These are phyloP conservation scores for Paramormyrops hopkinsi DNA, from an alignment of 2,797 vertebrate genomes.

Conservation along the genomic window DNA sequence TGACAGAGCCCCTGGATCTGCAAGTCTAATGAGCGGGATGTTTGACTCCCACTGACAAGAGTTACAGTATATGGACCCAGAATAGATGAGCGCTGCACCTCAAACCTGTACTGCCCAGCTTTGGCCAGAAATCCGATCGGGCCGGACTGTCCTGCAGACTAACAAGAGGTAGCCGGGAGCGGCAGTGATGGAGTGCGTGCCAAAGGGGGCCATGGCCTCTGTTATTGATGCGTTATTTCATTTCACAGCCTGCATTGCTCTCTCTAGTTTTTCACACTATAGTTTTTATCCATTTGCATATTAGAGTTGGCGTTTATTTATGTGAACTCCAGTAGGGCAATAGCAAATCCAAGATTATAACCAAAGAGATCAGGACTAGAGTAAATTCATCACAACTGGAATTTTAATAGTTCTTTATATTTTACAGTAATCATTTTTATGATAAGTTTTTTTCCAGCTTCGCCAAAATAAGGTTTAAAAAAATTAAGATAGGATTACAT, in stretches of 20 bases:
- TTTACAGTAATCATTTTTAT: not conserved
- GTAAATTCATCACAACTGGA: not conserved
- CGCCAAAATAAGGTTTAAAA: not conserved
- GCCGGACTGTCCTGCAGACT: conserved; percentile 35
- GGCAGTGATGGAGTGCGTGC: not conserved
- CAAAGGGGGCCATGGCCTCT: not conserved
- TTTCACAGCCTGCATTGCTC: not conserved
- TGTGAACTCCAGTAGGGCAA: not conserved
- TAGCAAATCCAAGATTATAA: not conserved
- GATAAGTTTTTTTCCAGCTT: not conserved
- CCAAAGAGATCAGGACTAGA: not conserved
- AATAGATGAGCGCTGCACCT: conserved; percentile 32
- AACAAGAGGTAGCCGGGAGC: conserved; percentile 4
- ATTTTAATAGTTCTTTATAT: not conserved
- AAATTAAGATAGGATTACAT: not conserved
- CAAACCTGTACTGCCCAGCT: conserved; percentile 29
- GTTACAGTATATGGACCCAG: conserved; percentile 35
- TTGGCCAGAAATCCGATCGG: conserved; percentile 37
- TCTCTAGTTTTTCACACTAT: not conserved
- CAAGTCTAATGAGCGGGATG: conserved; percentile 35
- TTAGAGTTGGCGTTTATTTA: not conserved
- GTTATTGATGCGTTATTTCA: not conserved
- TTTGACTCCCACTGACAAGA: conserved; percentile 18
- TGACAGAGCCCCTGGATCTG: conserved; percentile 28
- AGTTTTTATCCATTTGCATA: not conserved